Evolutionary conservation across 2,113 vertebrate genomes (phyloP).

Genomic region (Neofelis nebulosa): DNA sequence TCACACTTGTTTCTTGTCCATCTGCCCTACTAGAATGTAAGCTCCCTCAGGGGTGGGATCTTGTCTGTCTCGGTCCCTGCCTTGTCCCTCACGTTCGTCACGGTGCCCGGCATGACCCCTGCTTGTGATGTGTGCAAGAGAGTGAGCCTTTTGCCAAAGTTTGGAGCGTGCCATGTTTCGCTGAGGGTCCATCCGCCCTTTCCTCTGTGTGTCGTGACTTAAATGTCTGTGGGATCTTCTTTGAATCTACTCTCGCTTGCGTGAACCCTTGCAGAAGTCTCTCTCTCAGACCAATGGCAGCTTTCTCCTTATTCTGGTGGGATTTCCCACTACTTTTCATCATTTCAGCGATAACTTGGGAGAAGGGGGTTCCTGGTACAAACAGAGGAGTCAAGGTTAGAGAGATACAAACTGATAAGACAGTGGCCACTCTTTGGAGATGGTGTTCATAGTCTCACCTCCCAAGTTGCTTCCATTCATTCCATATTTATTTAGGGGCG

Average conservation of each 20-base stretch:
- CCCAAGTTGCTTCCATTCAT: background rate
- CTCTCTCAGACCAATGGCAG: background rate
- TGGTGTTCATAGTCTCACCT: background rate
- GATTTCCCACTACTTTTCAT: background rate
- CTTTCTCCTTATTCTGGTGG: background rate
- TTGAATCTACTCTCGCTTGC: background rate
- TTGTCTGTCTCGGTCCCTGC: background rate
- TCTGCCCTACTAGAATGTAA: background rate
- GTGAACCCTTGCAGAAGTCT: background rate
- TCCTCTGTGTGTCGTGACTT: background rate
- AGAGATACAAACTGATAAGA: background rate
- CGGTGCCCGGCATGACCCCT: background rate
- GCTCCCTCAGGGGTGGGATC: background rate
- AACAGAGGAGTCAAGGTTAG: background rate
- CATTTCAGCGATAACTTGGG: background rate
- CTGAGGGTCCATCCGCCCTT: background rate
- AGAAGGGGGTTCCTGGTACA: background rate
- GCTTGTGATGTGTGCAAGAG: fast-evolving
- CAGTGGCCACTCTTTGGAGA: background rate
- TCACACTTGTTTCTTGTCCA: background rate
- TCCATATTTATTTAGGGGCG: background rate
- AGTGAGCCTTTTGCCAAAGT: background rate
- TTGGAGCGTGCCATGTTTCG: background rate
- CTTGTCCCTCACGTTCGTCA: background rate
- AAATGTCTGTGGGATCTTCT: background rate